Evolutionary conservation across 2,113 vertebrate species (phyloP).

Genomic region (Leptosomus discolor): DNA sequence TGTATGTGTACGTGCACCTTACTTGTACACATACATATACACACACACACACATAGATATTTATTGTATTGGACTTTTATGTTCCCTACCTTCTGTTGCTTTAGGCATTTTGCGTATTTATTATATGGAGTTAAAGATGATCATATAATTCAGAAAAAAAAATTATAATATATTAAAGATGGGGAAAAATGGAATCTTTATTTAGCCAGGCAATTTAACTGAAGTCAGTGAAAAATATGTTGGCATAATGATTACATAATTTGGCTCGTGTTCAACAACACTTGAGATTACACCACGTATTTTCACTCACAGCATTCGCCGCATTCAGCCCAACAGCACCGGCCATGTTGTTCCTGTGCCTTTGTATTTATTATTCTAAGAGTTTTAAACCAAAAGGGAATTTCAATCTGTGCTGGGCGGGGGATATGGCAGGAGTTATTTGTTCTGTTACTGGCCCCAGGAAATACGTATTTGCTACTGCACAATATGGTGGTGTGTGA

Average conservation of each 20-base stretch:
- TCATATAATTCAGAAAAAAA: background rate
- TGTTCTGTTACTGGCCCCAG: background rate
- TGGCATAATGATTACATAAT: background rate
- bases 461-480: background rate
- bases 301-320: background rate
- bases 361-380: background rate
- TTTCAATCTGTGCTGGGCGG: background rate
- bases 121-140: background rate
- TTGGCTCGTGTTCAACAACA: background rate
- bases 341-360: background rate
- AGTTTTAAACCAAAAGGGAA: background rate
- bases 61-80: background rate
- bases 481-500: fast-evolving
- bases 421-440: background rate
- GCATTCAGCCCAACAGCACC: background rate
- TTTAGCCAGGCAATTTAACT: background rate
- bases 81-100: background rate
- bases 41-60: fast-evolving
- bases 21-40: too few species aligned
- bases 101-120: background rate
- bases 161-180: background rate
- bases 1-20: background rate
- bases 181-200: background rate
- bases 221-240: background rate
- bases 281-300: background rate